A percentile compares a stretch with the other conserved stretches of the same genome.
phyloP scores from a whole-genome alignment of 2,113 vertebrate genomes.

The Trematomus loennbergii region DNA sequence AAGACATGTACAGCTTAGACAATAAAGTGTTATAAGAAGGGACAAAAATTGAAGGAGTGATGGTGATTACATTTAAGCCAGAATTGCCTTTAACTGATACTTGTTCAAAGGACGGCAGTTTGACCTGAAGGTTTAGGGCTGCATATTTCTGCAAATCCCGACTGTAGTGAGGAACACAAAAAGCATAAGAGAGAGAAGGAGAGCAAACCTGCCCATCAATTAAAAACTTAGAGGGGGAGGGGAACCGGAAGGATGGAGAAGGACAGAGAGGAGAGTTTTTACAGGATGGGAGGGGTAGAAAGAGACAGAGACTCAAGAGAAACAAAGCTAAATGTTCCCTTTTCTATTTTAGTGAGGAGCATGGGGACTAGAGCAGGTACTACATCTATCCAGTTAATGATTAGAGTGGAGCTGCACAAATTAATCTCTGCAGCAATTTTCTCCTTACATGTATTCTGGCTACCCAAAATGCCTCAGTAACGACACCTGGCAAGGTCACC shows the following conservation, averaged over 20 bases:
- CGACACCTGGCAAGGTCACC: constrained; percentile 80
- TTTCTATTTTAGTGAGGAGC: constrained; percentile 78
- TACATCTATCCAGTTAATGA: constrained; percentile 74
- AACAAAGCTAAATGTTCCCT: constrained; percentile 78
- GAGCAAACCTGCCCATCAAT: constrained; percentile 76
- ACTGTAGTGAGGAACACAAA: constrained; percentile 47
- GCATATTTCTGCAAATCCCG: constrained; percentile 63
- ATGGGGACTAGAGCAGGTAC: constrained; percentile 66
- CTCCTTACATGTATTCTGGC: constrained; percentile 24
- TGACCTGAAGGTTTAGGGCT: constrained; percentile 43
- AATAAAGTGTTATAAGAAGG: constrained; percentile 1
- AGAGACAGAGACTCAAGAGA: constrained; percentile 73
- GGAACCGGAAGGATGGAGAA: constrained; percentile 79
- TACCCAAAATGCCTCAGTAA: constrained; percentile 63
- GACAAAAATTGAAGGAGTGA: neutral
- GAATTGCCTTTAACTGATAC: constrained; percentile 11
- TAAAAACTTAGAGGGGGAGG: constrained; percentile 73
- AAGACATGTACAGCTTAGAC: neutral
- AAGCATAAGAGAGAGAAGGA: constrained; percentile 43
- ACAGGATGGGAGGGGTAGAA: constrained; percentile 72
- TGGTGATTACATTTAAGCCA: neutral
- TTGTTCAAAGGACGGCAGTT: constrained; percentile 26
- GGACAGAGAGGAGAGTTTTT: constrained; percentile 79
- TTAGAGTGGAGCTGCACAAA: constrained; percentile 65
- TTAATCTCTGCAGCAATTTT: constrained; percentile 49